Evolutionary conservation across 2,797 vertebrate genomes (phyloP), one percentile per base, ranked within the genome.

Genomic region (Catamblyrhynchus diadema): DNA sequence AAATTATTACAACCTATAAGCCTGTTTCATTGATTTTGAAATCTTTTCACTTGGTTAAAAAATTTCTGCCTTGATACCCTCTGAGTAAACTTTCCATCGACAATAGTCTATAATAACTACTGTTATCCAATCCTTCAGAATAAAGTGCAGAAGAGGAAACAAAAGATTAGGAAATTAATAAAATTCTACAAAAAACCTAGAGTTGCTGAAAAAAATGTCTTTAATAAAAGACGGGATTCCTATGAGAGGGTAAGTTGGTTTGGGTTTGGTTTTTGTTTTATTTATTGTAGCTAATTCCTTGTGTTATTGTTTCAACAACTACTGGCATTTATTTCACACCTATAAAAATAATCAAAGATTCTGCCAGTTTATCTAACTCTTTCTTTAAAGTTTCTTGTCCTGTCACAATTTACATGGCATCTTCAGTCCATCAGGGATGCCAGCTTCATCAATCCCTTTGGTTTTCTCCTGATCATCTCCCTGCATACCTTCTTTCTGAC

Each of bases 1-100:
- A 71, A 95, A 90, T 88, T 1, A 94, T 69, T 84, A 50, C 33
- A 90, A 93, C 95, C 93, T 95, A 94, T 54, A 93, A 93, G 93
- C 42, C 93, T 87, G 47, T 86, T 96, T 94, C 79, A 94, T 33
- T 73, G 59, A 95, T 71, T 79, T 93, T 87, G 93, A 95, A 96
- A 90, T 77, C 77, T 91, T 57, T 92, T 92, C 88, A 91, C 72
- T 88, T 96, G 61, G 90, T 93, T 86, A 92, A 93, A 94, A 93
- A 94, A 80, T 4, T 66, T 51, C 22, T 78, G 54, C 65, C 57
- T 75, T 57, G 59, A 24, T 30, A 77, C 17, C 24, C 28, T 70
- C n/a, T 18, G 9, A 56, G 45, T 70, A 86, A 93, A 90, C 41
- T 75, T 93, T 42, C 56, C n/a, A 86, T 56, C 60, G 35, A 30